Evolutionary conservation across 2,888 invertebrate genomes (phyloP), one percentile per base, ranked within the genome.

Genomic region (Dendrolimus houi): DNA sequence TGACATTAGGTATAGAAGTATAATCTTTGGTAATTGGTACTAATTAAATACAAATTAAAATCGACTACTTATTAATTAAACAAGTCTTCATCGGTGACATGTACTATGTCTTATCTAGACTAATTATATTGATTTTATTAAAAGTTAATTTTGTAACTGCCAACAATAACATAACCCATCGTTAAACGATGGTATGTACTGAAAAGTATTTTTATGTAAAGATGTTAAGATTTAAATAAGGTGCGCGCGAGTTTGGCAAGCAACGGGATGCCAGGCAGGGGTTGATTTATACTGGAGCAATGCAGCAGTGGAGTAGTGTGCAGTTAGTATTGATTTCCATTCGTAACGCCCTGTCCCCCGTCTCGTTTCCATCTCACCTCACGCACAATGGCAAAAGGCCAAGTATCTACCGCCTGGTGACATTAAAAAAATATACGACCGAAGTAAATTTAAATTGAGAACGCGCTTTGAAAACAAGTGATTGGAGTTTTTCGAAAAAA

Each of bases 291-390:
- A 83, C 77, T 87, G 81, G 87, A 91, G 90, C 91, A 90, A 85
- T 91, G 91, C 90, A 89, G 87, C 85, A 87, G 81, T 75, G 69
- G 79, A 84, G 82, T 86, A 86, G 83, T 85, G 83, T 91, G 90
- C 89, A 91, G 87, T 91, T 88, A 86, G 89, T 91, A 91, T 91
- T 89, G 91, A 91, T 91, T 91, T 89, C 90, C 86, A 88, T 86
- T 86, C 77, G 80, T 76, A 77, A 79, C 80, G 79, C 81, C 84
- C 85, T 79, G 60, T 77, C 63, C 77, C 72, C 75, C 74, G 64
- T 72, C 58, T 65, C 62, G 62, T 68, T 47, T 74, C 77, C 77
- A 82, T 83, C 82, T 83, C 83, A 83, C 83, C 85, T 85, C 82
- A 86, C 87, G 87, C 86, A 87, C 76, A 79, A 85, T 87, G 88